Base-by-base conservation (phyloP, 2,797 vertebrate species). In the Leptodactylus fallax region DNA sequence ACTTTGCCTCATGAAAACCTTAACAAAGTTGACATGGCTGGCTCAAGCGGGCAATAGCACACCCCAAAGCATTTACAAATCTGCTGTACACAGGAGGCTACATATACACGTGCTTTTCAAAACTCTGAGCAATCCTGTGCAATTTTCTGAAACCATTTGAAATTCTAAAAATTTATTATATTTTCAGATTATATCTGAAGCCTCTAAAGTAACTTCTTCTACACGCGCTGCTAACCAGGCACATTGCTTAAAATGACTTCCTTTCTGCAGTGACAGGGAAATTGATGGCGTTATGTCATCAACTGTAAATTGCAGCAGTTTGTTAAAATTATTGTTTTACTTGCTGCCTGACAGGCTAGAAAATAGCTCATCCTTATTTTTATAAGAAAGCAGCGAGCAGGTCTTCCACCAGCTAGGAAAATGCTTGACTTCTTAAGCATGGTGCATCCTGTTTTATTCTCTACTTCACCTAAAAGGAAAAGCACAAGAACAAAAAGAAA, bases 261-360 rank as follows among this genome's bases (percentile, higher is more conserved):
- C 45, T 63, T 23, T 65, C 21, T 47, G 36, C 79, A 47, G n/a
- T 81, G 80, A 81, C 80, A 81, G 61, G 21, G 23, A 81, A 81
- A 81, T 61, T 51, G 61, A 81, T 81, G 80, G 45, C 80, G 47
- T 51, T 65, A 51, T 23, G 45, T 63, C 80, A 21, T 65, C 80
- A 81, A 23, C 21, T 10, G 60, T 67, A 67, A 81, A 65, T 81
- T 81, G 80, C 21, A 23, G 60, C 45, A 81, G 79, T 81, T 76
- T 81, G 80, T 25, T 25, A 81, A 67, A 81, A 81, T 81, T n/a
- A 81, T 81, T 81, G 80, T 61, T 81, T 81, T 65, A 81, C 61
- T 81, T 14, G 45, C 45, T 81, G 45, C n/a, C 79, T 67, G 80
- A 81, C 80, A 67, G 58, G 27, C 61, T 49, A 67, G 12, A 51